phyloP scores from a whole-genome alignment of 2,113 vertebrate genomes.

The Morone chrysops region DNA sequence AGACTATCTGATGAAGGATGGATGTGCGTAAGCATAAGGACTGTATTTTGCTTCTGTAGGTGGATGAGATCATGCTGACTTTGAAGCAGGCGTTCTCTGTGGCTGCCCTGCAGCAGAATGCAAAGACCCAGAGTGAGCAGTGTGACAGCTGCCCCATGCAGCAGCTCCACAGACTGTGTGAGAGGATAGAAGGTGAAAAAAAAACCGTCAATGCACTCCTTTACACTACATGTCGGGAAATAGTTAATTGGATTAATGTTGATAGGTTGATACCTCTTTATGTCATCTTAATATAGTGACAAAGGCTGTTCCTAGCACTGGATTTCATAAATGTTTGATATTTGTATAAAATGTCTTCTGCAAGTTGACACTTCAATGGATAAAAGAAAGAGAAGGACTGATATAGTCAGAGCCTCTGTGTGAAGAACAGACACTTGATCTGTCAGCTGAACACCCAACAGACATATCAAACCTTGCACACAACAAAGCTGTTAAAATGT shows the following conservation, averaged over 20 bases:
- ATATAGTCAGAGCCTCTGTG: background rate
- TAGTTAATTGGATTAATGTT: background rate
- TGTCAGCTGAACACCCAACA: too few relatives aligned
- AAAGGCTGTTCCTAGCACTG: background rate
- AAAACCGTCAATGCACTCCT: background rate
- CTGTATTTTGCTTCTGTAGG: slow-evolving; percentile 79
- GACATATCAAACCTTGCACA: too few relatives aligned
- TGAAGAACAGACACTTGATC: background rate
- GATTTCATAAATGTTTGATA: background rate
- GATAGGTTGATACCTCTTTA: background rate
- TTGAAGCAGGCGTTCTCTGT: slow-evolving; percentile 97
- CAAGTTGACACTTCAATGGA: background rate
- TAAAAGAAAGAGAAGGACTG: background rate
- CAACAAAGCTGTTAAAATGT: too few relatives aligned
- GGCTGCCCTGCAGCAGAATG: slow-evolving; percentile 91
- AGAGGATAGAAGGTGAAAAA: slow-evolving; percentile 92
- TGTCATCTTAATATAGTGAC: background rate
- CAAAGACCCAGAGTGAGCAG: slow-evolving; percentile 87
- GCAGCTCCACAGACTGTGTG: slow-evolving; percentile 93
- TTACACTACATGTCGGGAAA: background rate
- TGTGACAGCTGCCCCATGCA: slow-evolving; percentile 96
- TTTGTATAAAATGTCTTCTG: background rate
- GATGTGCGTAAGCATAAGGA: too few relatives aligned
- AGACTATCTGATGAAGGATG: background rate
- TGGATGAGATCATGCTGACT: slow-evolving; percentile 99